A percentile compares a stretch with the other conserved stretches of the same genome.
Conservation (phyloP, 2,113 vertebrate species). For the Sula dactylatra region DNA sequence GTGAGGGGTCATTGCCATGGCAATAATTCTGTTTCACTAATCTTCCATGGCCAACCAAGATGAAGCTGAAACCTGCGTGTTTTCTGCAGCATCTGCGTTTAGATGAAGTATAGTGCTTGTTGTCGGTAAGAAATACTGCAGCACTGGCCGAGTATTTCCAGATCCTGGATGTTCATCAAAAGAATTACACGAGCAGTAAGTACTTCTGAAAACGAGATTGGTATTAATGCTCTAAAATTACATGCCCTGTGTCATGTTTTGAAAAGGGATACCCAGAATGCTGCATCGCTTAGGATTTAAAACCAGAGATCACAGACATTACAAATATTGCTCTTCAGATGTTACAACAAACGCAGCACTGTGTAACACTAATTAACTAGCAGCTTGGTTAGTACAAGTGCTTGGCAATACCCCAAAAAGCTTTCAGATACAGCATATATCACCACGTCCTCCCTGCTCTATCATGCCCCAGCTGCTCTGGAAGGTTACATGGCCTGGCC, state of each 20-base stretch:
- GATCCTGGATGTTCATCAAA: constrained; percentile 12
- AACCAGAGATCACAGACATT: neutral
- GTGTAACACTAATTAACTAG: neutral
- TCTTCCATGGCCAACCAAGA: neutral
- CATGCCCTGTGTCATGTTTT: neutral
- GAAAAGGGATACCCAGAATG: neutral
- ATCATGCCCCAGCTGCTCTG: neutral
- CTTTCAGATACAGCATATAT: neutral
- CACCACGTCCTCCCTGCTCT: neutral
- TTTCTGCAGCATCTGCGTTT: constrained; percentile 57
- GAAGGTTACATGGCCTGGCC: neutral
- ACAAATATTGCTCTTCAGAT: neutral
- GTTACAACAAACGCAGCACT: neutral
- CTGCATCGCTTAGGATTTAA: neutral
- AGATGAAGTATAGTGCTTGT: constrained; percentile 10
- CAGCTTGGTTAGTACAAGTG: neutral
- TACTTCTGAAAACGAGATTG: neutral
- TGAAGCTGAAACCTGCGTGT: constrained; percentile 27
- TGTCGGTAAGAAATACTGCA: constrained; percentile 44
- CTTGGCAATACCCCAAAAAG: neutral
- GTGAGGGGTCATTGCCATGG: neutral
- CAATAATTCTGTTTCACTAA: neutral
- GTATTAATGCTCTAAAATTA: neutral
- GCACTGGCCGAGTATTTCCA: constrained; percentile 24
- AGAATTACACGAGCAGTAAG: constrained; percentile 39